These are phyloP conservation scores for Drosophila arawakana DNA, from an alignment of 1,140 invertebrate species.

Conservation along the genomic window DNA sequence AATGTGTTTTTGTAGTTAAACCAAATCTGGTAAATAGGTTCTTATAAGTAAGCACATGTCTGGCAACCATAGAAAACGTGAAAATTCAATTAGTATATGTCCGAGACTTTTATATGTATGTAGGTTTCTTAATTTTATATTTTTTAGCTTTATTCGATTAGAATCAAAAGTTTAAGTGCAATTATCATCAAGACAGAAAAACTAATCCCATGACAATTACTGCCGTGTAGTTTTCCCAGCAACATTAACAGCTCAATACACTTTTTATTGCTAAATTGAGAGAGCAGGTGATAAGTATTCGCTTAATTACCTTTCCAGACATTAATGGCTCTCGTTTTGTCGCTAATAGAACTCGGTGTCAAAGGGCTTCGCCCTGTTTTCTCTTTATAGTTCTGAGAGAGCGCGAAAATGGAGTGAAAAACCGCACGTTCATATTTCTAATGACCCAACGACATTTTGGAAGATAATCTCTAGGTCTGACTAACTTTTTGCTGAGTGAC, in stretches of 20 bases:
- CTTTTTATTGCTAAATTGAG: constrained; percentile 4
- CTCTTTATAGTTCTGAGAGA: constrained; percentile 3
- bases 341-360: constrained; percentile 37
- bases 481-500: neutral
- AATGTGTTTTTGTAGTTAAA: neutral
- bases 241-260: constrained; percentile 21
- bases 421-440: neutral
- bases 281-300: constrained; percentile 15
- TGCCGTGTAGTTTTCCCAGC: neutral
- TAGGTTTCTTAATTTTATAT: neutral
- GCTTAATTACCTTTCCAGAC: constrained; percentile 39
- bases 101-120: constrained; percentile 17
- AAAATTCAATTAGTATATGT: constrained; percentile 36
- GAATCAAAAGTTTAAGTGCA: neutral
- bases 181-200: constrained; percentile 10
- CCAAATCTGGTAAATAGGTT: constrained; percentile 34
- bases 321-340: constrained; percentile 40
- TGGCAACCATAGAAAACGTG: constrained; percentile 17
- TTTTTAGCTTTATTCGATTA: neutral
- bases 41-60: constrained; percentile 20
- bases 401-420: neutral
- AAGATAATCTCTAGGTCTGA: constrained; percentile 4
- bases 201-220: neutral
- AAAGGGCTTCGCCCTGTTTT: constrained; percentile 39
- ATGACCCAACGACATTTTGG: neutral